Evolutionary conservation across 2,797 vertebrate species (phyloP), one percentile per base, ranked within the genome.

Genomic region (Dallia pectoralis): DNA sequence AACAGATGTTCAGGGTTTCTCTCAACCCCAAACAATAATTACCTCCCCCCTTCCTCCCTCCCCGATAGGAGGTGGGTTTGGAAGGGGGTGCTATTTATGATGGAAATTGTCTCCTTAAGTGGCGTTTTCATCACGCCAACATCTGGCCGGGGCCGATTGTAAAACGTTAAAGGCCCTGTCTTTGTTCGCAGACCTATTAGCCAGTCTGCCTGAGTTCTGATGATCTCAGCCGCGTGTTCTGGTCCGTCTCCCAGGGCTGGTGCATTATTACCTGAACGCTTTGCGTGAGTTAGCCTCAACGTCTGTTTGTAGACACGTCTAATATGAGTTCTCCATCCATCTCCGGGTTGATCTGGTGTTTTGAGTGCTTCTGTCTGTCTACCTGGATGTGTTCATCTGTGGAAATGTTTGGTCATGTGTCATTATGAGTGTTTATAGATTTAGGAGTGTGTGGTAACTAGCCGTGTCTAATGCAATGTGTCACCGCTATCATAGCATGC

Each of bases 101-200:
- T 69, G 65, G 74, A 74, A 84, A 84, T 82, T n/a, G 16, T 75
- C 32, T 18, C n/a, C 56, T n/a, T 70, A 76, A 77, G 80, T 53
- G 51, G 63, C 16, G 63, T 66, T 68, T 49, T 51, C 67, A 56
- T 51, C 56, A 1, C 71, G 51, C 75, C 74, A 74, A 82, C 87
- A 87, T 85, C 85, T 88, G 89, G 69, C 80, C 8, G 64, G 74
- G 79, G 76, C 29, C 18, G 77, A 36, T 65, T 12, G 3, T 73
- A 73, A 80, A 83, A n/a, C 3, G 22, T 3, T 0, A 33, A 76
- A 69, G 22, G 30, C 73, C 74, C 71, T 22, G 76, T 75, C 72
- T 0, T 0, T 27, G 36, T 44, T 29, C 32, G 5, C 6, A 22
- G 44, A 25, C 47, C 30, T 56, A 29, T 65, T 18, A 33, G 29